Base-by-base conservation (phyloP, 2,888 invertebrate species). In the Spodoptera picta region DNA sequence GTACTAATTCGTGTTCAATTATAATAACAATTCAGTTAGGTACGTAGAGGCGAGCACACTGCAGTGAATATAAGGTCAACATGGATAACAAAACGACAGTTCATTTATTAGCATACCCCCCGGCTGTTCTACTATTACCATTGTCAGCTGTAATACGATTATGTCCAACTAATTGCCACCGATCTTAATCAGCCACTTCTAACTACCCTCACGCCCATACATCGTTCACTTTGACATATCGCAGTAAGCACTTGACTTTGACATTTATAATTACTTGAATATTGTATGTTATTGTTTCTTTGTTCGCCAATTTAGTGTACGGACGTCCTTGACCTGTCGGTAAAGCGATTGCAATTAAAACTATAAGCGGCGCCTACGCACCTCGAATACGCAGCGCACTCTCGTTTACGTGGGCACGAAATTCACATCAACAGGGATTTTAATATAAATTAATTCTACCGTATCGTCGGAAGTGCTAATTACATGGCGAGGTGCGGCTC, bases 51-150 rank as follows among this genome's bases (percentile, higher is more conserved):
- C 66, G 65, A 75, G 67, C 62, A 73, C 49, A 49, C 59, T 42
- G 55, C 69, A 79, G 90, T 88, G 91, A 91, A 90, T 80, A 90
- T 87, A 91, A 92, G 91, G 91, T 90, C 91, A 84, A 64, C 69
- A 36, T 59, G 69, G 71, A 67, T 72, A 73, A 78, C 68, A 77
- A 78, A 82, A 79, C 86, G 86, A 83, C 88, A 87, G 86, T 80
- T 80, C 82, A 87, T 86, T 87, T 84, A 88, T 86, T 83, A 83
- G 80, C 83, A 85, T 85, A 85, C 75, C 68, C 77, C 67, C 70
- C 63, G 65, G 72, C 71, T 75, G 64, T 68, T 70, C 47, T 65
- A 73, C 79, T 79, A 80, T 77, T 79, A 77, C 82, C 69, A 85
- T 87, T 87, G 88, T 87, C 77, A 81, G 73, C 61, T 77, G 65